Evolutionary conservation across 2,888 invertebrate genomes (phyloP).

Genomic region (Lasius platythorax): DNA sequence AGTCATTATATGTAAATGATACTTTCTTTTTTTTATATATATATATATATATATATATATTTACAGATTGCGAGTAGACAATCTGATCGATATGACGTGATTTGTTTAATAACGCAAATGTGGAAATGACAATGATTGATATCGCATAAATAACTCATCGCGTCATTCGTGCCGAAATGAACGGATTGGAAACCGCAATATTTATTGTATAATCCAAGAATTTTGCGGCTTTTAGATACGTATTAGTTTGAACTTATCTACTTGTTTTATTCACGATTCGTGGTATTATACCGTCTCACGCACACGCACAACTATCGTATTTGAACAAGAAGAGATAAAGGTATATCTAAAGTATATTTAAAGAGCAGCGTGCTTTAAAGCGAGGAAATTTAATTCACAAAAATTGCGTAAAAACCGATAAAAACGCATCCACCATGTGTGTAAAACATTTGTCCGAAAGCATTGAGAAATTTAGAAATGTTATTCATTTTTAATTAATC

Average conservation of each 20-base stretch:
- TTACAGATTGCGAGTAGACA: background rate
- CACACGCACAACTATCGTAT: background rate
- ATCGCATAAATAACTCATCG: background rate
- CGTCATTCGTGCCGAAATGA: background rate
- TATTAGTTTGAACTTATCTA: background rate
- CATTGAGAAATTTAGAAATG: background rate
- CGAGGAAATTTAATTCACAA: background rate
- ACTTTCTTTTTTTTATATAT: background rate
- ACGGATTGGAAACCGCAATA: background rate
- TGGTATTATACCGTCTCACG: background rate
- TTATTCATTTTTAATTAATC: background rate
- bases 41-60: background rate
- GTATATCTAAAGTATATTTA: background rate
- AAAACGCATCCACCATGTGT: background rate
- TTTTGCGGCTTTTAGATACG: background rate
- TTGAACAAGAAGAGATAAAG: background rate
- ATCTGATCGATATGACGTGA: background rate
- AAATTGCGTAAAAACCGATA: background rate
- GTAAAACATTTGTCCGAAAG: background rate
- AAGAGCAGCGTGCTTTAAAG: background rate
- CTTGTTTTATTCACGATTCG: background rate
- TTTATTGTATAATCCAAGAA: background rate
- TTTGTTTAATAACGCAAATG: background rate
- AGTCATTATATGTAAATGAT: background rate
- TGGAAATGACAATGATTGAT: conserved; percentile 11